Evolutionary conservation across 2,113 vertebrate genomes (phyloP), one percentile per base, ranked within the genome.

Genomic region (Steatornis caripensis): DNA sequence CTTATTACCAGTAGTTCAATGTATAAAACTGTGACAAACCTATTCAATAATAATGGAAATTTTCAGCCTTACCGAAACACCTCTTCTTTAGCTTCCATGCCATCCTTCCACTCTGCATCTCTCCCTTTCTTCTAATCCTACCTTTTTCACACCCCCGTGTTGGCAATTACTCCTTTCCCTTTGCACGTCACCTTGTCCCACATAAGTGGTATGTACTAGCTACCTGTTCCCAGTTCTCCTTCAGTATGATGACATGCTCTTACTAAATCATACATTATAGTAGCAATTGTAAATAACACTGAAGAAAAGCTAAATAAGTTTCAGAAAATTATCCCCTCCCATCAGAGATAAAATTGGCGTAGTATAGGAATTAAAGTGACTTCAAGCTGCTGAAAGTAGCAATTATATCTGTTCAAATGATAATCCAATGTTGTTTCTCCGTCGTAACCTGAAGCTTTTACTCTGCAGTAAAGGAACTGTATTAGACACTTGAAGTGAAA

Each of bases 401-500:
- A 93, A 94, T 92, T 92, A 84, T 74, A 93, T 84, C 66, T 88
- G 60, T 94, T 93, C 68, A 94, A 94, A 93, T 79, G 26, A 88
- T 94, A 95, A 95, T 86, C 69, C 69, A 92, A 3, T 41, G 19
- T 88, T 95, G 27, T 53, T 94, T 88, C 57, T 93, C 46, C 1
- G 15, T 64, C 80, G 68, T 66, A 94, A 94, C 49, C 41, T 70
- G 72, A 84, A 96, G 74, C 48, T 71, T 94, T 93, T 93, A 90
- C 41, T 90, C 61, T 86, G 34, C 60, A 27, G 45, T 60, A 58
- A 84, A 93, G 62, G 39, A 53, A 64, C 51, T 60, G 7, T 77
- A n/a, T 54, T 78, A 88, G 70, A 77, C 24, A 60, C 37, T 80
- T 72, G 18, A 72, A 84, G 24, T 37, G 29, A 45, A 85, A 91